Percentiles rank a stretch among this genome's conserved stretches.
These are phyloP conservation scores for Eupithecia abbreviata DNA, from an alignment of 2,888 invertebrate species.

Conservation along the genomic window DNA sequence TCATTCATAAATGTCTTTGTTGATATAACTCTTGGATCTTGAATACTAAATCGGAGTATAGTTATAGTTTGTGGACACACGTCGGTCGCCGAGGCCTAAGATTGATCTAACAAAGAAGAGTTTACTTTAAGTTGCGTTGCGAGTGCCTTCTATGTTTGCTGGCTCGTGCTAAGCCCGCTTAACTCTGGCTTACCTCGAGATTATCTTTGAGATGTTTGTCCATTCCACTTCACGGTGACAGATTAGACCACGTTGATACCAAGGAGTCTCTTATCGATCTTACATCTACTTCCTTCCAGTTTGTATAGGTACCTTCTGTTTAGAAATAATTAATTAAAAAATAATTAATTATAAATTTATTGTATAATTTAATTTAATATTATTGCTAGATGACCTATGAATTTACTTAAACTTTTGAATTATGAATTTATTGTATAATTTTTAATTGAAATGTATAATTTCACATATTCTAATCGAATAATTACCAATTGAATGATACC, in stretches of 20 bases:
- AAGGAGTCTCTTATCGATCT: not conserved
- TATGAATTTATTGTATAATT: too few relatives aligned
- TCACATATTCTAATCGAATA: too few relatives aligned
- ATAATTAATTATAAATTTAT: too few relatives aligned
- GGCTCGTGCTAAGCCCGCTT: constrained; percentile 2
- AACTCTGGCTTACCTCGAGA: not conserved
- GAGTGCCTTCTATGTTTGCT: not conserved
- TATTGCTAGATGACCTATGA: too few relatives aligned
- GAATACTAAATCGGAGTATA: too few relatives aligned
- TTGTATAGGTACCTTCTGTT: not conserved
- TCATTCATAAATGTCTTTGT: too few relatives aligned
- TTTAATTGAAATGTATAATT: too few relatives aligned
- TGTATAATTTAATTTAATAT: too few relatives aligned
- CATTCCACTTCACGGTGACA: not conserved
- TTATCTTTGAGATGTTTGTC: constrained; percentile 6
- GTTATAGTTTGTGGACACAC: not conserved
- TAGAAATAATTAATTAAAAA: too few relatives aligned
- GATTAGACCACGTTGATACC: not conserved
- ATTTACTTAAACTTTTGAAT: too few relatives aligned
- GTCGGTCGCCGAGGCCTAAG: not conserved
- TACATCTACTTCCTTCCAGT: not conserved
- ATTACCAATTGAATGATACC: too few relatives aligned
- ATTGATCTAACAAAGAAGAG: constrained; percentile 4
- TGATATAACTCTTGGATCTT: too few relatives aligned
- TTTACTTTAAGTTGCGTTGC: not conserved